Conservation (phyloP, 1,140 invertebrate species). For the Nixonia krombeini region DNA sequence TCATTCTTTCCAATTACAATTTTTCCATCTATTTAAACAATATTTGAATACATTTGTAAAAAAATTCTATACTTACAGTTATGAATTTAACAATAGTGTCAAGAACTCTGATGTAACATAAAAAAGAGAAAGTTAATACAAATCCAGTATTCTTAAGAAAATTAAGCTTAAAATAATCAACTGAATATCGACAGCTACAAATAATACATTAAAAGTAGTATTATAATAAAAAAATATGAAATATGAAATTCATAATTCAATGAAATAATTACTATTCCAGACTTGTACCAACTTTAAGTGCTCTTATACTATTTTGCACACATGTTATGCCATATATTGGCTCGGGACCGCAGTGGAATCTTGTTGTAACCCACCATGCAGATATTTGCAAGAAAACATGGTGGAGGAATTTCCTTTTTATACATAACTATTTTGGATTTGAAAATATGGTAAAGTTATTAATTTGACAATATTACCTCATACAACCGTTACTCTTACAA, state of each 20-base stretch:
- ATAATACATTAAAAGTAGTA: constrained; percentile 1
- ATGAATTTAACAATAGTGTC: too few species aligned
- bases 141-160: too few species aligned
- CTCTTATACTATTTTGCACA: constrained; percentile 77
- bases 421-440: constrained; percentile 79
- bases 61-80: too few species aligned
- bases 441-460: constrained; percentile 73
- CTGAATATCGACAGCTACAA: too few species aligned
- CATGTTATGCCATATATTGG: constrained; percentile 75
- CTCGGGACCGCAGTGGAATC: constrained; percentile 78
- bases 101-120: too few species aligned
- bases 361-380: constrained; percentile 76
- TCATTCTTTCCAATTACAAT: too few species aligned
- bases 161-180: too few species aligned
- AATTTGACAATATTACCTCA: too few species aligned
- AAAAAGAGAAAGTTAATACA: too few species aligned
- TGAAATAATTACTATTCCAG: constrained; percentile 56
- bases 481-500: too few species aligned
- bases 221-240: constrained; percentile 14
- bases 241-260: background rate
- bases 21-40: too few species aligned
- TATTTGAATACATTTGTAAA: too few species aligned
- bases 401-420: constrained; percentile 77
- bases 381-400: constrained; percentile 76
- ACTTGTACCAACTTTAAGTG: constrained; percentile 75